Evolutionary conservation across 2,888 invertebrate genomes (phyloP).

Genomic region (Amiota minor): DNA sequence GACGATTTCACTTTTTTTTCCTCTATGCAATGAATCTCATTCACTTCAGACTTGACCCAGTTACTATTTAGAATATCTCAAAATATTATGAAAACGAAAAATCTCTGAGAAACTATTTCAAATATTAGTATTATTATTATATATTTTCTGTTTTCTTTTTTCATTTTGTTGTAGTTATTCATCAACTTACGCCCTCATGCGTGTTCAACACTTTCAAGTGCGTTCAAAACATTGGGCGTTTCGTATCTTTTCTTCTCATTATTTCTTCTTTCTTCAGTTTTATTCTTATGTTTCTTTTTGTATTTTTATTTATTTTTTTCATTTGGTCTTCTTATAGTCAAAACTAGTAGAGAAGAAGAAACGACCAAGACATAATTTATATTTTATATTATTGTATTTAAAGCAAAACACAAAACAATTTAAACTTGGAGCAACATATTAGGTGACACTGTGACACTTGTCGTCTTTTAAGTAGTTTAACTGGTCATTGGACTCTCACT

Average conservation of each 20-base stretch:
- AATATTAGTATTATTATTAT: conserved; percentile 18
- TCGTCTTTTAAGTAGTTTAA: not conserved
- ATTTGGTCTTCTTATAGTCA: too few species aligned
- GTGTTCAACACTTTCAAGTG: conserved; percentile 39
- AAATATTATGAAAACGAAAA: conserved; percentile 18
- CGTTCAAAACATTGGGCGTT: conserved; percentile 2
- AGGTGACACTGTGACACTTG: conserved; percentile 5
- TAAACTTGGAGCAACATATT: not conserved
- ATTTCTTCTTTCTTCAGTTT: not conserved
- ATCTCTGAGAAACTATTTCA: not conserved
- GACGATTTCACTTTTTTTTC: conserved; percentile 60
- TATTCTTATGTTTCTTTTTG: not conserved
- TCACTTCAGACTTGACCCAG: conserved; percentile 58
- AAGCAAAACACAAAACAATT: not conserved
- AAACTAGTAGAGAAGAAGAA: too few species aligned
- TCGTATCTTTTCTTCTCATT: not conserved
- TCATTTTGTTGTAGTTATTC: conserved; percentile 38
- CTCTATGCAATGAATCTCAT: not conserved
- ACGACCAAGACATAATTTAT: conserved; percentile 26
- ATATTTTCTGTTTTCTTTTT: conserved; percentile 33
- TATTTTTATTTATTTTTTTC: not conserved
- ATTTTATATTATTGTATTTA: not conserved
- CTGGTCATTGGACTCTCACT: not conserved
- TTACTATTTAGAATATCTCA: conserved; percentile 33
- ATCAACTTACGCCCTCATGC: conserved; percentile 58